Base-by-base conservation (phyloP, 2,113 vertebrate genomes). In the Pagrus major region DNA sequence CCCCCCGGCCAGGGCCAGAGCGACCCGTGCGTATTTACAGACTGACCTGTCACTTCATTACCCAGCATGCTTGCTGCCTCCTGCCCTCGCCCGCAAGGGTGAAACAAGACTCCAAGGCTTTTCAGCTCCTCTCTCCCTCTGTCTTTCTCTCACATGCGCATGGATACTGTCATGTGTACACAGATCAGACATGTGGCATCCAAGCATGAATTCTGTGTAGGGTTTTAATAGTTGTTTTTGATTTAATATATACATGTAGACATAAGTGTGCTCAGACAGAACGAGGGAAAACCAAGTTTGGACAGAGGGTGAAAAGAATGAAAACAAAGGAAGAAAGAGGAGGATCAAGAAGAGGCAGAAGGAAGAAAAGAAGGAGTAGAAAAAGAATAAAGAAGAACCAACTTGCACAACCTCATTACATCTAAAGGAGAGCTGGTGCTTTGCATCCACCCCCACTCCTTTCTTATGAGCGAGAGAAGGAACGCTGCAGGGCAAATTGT, bases 401-500 rank as follows among this genome's bases (percentile, higher is more conserved):
- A 95, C 94, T 95, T 92, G 92, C 93, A 92, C 92, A 95, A 93
- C 90, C 95, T 95, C 95, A 95, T 96, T 96, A 96, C 94, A 95
- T 94, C 89, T 95, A 94, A 95, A 89, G 93, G 91, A 90, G 89
- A 90, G 92, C 92, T 93, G 94, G 94, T 95, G 94, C 95, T 95
- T 94, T 94, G 93, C 94, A 95, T 95, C 94, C 86, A 89, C 92
- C 94, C 89, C 92, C 88, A 94, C 93, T 86, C 91, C 93, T 95
- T 96, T 96, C 95, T 95, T 96, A 96, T 93, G 93, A 96, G 96
- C 95, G 94, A 96, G 96, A 94, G 95, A 98, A 94, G 94, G 91
- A 97, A 94, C 94, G 97, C 98, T 97, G 96, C 96, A 96, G 98
- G 98, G 97, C 97, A 98, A 98, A 98, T 97, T 97, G 97, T 98